Conservation (phyloP, 2,797 vertebrate genomes). For the Phoebastria nigripes region DNA sequence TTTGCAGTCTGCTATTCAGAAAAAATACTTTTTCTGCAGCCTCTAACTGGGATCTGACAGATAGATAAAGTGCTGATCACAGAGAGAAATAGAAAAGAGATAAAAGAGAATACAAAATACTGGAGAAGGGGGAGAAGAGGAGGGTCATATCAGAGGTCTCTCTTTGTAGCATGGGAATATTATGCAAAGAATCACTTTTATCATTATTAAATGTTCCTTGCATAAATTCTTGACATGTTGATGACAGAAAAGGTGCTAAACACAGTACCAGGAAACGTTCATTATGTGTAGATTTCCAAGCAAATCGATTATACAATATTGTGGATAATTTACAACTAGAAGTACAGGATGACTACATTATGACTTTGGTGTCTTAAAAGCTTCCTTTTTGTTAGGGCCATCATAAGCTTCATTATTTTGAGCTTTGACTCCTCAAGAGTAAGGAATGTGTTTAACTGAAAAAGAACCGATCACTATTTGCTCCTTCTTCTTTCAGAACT, state of each 20-base stretch:
- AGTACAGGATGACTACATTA: not conserved
- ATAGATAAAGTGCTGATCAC: conserved; percentile 12
- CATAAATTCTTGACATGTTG: not conserved
- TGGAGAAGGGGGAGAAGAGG: not conserved
- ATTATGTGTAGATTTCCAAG: not conserved
- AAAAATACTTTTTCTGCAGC: not conserved
- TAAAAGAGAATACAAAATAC: conserved; percentile 27
- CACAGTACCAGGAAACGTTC: not conserved
- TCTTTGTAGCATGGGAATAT: conserved; percentile 21
- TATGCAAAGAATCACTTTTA: conserved; percentile 30
- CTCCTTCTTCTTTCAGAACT: not conserved
- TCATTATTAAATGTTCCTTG: not conserved
- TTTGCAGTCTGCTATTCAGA: not conserved
- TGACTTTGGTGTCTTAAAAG: not conserved
- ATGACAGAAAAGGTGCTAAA: not conserved
- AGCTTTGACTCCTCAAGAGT: not conserved
- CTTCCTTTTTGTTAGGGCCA: not conserved
- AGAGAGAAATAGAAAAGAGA: conserved; percentile 7
- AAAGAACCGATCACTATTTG: not conserved
- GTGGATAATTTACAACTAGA: not conserved
- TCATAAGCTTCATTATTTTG: not conserved
- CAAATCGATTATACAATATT: not conserved
- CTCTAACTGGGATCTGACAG: conserved; percentile 15
- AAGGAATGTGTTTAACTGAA: not conserved
- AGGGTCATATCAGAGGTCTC: not conserved